Conservation (phyloP, 1,140 invertebrate genomes). For the Delia radicum region DNA sequence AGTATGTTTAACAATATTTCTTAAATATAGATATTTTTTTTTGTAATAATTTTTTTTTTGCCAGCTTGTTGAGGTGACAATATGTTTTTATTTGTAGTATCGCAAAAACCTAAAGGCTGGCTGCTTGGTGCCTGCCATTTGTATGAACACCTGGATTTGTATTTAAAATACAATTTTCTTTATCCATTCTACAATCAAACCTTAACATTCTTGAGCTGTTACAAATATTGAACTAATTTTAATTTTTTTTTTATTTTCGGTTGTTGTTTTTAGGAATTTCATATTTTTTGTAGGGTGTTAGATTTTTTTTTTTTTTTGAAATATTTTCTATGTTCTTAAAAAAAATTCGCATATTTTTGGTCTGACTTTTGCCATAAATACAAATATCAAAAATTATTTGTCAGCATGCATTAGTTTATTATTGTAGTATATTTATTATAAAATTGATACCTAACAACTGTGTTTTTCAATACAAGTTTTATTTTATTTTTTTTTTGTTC, state of each 20-base stretch:
- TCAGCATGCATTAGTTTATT: background rate
- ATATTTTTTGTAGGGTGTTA: background rate
- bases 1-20: no score
- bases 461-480: background rate
- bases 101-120: background rate
- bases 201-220: background rate
- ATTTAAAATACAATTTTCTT: background rate
- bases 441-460: background rate
- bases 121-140: background rate
- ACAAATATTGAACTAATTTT: constrained; percentile 4
- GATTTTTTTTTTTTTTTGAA: background rate
- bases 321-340: background rate
- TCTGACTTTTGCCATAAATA: background rate
- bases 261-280: background rate
- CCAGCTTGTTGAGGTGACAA: background rate
- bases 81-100: background rate
- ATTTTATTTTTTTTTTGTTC: background rate
- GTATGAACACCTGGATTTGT: background rate
- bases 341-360: no score
- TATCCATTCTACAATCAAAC: constrained; percentile 1
- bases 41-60: no score
- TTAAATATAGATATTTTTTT: no score
- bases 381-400: background rate
- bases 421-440: background rate
- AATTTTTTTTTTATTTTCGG: background rate